A percentile compares a stretch with the other conserved stretches of the same genome.
phyloP scores from a whole-genome alignment of 2,113 vertebrate genomes.

The Blennius ocellaris region DNA sequence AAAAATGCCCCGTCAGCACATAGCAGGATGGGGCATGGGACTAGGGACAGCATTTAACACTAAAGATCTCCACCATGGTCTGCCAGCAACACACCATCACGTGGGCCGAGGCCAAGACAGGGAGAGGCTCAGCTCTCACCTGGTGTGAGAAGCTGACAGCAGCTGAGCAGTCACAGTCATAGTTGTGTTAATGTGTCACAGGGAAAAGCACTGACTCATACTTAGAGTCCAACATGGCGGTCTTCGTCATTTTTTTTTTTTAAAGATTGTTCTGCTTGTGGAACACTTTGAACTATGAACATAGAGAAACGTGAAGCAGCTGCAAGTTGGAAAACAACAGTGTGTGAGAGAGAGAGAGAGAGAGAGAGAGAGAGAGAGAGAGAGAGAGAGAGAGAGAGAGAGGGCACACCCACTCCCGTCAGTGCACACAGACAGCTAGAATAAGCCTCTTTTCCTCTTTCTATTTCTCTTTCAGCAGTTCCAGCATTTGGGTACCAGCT shows the following conservation, averaged over 20 bases:
- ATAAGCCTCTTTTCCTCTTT: constrained; percentile 42
- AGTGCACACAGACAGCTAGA: constrained; percentile 31
- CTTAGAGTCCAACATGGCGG: not conserved
- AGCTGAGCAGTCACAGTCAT: constrained; percentile 47
- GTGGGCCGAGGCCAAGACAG: constrained; percentile 40
- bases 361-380: too few species aligned
- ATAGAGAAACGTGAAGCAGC: constrained; percentile 3
- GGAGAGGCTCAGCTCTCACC: constrained; percentile 46
- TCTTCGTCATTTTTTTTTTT: not conserved
- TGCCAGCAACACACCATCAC: constrained; percentile 56
- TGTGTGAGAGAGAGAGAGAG: not conserved
- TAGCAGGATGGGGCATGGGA: constrained; percentile 31
- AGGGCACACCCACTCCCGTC: constrained; percentile 40
- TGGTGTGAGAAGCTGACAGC: constrained; percentile 54
- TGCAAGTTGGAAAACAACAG: constrained; percentile 21
- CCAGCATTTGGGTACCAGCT: constrained; percentile 55
- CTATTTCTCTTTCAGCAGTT: constrained; percentile 42
- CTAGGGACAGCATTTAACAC: constrained; percentile 51
- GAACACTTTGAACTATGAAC: not conserved
- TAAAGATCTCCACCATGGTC: constrained; percentile 32
- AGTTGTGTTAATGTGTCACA: constrained; percentile 39
- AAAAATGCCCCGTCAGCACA: constrained; percentile 58
- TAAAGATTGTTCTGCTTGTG: constrained; percentile 4
- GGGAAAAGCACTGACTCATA: constrained; percentile 44
- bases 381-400: too few species aligned